phyloP scores from a whole-genome alignment of 2,797 vertebrate genomes.

The Brachymystax lenok region DNA sequence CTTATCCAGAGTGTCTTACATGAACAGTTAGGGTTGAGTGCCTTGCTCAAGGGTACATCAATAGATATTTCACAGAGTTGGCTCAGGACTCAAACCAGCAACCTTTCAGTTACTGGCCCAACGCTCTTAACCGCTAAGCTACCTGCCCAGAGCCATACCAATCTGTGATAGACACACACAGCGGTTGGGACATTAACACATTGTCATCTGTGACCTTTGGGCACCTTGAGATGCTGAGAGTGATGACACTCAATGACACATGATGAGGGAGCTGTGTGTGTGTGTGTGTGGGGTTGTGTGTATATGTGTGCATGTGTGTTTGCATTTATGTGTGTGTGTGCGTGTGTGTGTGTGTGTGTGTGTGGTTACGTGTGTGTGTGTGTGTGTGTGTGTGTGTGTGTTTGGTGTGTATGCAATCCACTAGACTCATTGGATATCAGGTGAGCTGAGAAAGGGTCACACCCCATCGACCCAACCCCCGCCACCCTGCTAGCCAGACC shows the following conservation, averaged over 20 bases:
- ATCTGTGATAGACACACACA: conserved; percentile 4
- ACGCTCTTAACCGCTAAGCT: too few species aligned
- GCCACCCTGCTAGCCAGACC: background rate
- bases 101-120: too few species aligned
- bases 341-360: conserved; percentile 10
- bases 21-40: too few species aligned
- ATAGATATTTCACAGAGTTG: too few species aligned
- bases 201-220: conserved; percentile 63
- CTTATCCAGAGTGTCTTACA: too few species aligned
- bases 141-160: background rate
- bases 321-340: conserved; percentile 19
- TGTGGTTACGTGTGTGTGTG: background rate
- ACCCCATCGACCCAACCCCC: conserved; percentile 39
- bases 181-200: conserved; percentile 53
- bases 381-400: background rate
- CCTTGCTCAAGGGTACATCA: too few species aligned
- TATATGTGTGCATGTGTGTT: background rate
- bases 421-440: conserved; percentile 49
- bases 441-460: conserved; percentile 46
- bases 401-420: background rate
- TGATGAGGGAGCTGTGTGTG: conserved; percentile 56
- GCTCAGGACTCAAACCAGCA: too few species aligned
- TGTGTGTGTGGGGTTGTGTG: background rate
- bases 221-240: conserved; percentile 62
- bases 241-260: conserved; percentile 67